Evolutionary conservation across 2,113 vertebrate species (phyloP).

Genomic region (Sialia sialis): DNA sequence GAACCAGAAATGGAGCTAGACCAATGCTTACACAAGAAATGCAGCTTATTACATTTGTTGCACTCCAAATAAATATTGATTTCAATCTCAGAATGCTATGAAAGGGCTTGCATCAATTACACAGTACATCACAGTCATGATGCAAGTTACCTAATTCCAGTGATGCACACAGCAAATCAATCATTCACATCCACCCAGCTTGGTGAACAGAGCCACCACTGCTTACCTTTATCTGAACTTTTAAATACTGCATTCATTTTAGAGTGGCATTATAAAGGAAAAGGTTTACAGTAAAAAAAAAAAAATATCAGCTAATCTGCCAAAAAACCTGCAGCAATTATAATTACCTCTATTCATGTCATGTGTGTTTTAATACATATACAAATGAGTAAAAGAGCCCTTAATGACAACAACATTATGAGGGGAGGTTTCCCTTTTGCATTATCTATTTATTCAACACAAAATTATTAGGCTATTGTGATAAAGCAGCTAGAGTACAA

Average conservation of each 20-base stretch:
- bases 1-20: constrained; percentile 19
- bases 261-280: constrained; percentile 66
- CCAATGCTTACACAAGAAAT: constrained; percentile 68
- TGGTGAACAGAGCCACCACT: constrained; percentile 47
- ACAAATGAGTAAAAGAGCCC: constrained; percentile 71
- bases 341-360: constrained; percentile 75
- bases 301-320: constrained; percentile 59
- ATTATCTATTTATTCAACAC: constrained; percentile 83
- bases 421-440: constrained; percentile 77
- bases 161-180: constrained; percentile 72
- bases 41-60: constrained; percentile 74
- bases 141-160: constrained; percentile 70
- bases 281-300: constrained; percentile 57
- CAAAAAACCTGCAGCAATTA: constrained; percentile 63
- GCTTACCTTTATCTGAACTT: constrained; percentile 74
- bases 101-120: constrained; percentile 79
- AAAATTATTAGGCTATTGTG: constrained; percentile 86
- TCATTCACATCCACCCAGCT: constrained; percentile 68
- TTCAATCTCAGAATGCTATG: constrained; percentile 75
- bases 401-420: constrained; percentile 78
- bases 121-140: constrained; percentile 75
- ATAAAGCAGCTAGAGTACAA: constrained; percentile 81
- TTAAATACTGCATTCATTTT: constrained; percentile 66
- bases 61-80: constrained; percentile 79
- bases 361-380: constrained; percentile 72